Evolutionary conservation across 2,797 vertebrate genomes (phyloP), one percentile per base, ranked within the genome.

Genomic region (Sebastes kiyomatsui): DNA sequence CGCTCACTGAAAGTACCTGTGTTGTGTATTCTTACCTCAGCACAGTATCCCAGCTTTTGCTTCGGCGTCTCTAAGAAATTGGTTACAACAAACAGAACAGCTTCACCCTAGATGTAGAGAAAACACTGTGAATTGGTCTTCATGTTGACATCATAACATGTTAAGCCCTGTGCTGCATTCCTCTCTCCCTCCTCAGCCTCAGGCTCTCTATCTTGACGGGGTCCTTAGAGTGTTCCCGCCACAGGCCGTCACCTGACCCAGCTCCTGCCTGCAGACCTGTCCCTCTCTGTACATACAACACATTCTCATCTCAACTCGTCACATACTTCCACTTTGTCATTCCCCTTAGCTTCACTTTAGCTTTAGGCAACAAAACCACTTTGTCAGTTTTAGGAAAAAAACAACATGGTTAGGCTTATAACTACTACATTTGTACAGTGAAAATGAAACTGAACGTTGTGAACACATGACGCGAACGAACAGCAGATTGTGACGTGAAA

Each of bases 21-120:
- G 25, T 22, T 72, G 6, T 22, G 35, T 72, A 6, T 20, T 67
- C 96, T 87, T 94, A 99, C 98, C 97, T 99, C 98, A 67, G 97
- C 93, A 87, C 98, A 99, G 2, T 90, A 88, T 75, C 89, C 92
- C 82, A 97, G 93, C 86, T 88, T 96, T 92, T 99, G 98, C 62
- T 97, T 96, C 86, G 96, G 95, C 2, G 97, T 98, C 94, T 97
- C 96, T 0, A 97, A 95, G 93, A 97, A 94, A 91, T 97, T 98
- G 42, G 97, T 99, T 75, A 97, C 91, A 59, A 98, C 77, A 70
- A 98, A 98, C 84, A 98, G 95, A 82, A 95, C 92, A 0, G 88
- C 96, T 89, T 97, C 97, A 81, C 97, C 97, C 98, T 98, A 54
- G 23, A 90, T 78, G 55, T 20, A 54, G 33, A 82, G 42, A 70